Evolutionary conservation across 1,140 invertebrate genomes (phyloP).

Genomic region (Zaprionus vittiger): DNA sequence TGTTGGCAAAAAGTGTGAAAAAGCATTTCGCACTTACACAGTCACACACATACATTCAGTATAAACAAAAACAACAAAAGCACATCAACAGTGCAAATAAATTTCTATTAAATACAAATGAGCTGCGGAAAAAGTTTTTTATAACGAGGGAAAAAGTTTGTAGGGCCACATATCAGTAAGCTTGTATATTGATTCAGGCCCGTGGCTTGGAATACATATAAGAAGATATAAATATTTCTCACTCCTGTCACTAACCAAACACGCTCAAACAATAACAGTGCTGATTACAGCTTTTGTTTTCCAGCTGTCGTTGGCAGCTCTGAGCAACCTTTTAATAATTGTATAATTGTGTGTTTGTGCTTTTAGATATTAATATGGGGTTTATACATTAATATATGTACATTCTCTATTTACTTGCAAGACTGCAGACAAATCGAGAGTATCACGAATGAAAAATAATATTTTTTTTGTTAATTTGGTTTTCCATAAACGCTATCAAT

Average conservation of each 20-base stretch:
- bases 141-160: constrained; percentile 54
- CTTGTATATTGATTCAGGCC: constrained; percentile 43
- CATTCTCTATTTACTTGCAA: too few relatives aligned
- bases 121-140: constrained; percentile 57
- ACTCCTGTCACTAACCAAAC: neutral
- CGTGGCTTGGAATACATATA: constrained; percentile 9
- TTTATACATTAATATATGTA: too few relatives aligned
- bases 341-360: too few relatives aligned
- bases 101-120: constrained; percentile 80
- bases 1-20: constrained; percentile 69
- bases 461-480: too few relatives aligned
- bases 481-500: too few relatives aligned
- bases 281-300: neutral
- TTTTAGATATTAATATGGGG: too few relatives aligned
- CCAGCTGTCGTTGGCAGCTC: neutral
- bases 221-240: neutral
- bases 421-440: too few relatives aligned
- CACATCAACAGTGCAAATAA: constrained; percentile 55
- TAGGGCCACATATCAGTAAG: constrained; percentile 22
- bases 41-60: neutral
- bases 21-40: constrained; percentile 58
- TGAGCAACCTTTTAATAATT: neutral
- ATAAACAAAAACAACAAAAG: constrained; percentile 16
- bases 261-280: neutral
- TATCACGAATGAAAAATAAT: too few relatives aligned